A percentile compares a stretch with the other conserved stretches of the same genome.
Evolutionary conservation across 1,140 invertebrate species (phyloP).

Genomic region (Heliconius nattereri): DNA sequence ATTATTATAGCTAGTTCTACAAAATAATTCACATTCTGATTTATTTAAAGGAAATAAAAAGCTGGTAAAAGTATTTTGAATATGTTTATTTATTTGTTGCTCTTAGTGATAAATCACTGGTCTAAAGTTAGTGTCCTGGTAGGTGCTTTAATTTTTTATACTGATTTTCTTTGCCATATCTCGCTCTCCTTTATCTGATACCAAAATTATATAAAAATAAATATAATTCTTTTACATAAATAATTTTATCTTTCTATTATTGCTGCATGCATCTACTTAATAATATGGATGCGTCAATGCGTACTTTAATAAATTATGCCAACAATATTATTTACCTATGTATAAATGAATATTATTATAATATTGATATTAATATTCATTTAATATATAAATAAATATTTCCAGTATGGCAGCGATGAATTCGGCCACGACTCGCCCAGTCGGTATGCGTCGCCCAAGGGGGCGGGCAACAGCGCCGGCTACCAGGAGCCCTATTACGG

Average conservation of each 20-base stretch:
- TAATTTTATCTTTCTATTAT: not conserved
- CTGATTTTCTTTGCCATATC: too few relatives aligned
- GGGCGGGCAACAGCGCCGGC: constrained; percentile 73
- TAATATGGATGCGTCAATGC: too few relatives aligned
- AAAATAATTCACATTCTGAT: too few relatives aligned
- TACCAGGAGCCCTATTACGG: constrained; percentile 83
- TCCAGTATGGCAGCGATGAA: constrained; percentile 93
- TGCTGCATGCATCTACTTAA: too few relatives aligned
- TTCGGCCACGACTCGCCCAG: constrained; percentile 90
- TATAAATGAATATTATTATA: too few relatives aligned
- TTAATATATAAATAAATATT: not conserved
- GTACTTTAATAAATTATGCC: not conserved
- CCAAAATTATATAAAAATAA: too few relatives aligned
- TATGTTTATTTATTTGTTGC: not conserved
- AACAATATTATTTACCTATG: not conserved
- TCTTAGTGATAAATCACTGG: not conserved
- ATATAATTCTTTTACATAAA: not conserved
- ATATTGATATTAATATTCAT: too few relatives aligned
- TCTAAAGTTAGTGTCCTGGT: not conserved
- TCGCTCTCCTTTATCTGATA: too few relatives aligned
- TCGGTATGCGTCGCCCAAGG: constrained; percentile 92
- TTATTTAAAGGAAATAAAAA: too few relatives aligned
- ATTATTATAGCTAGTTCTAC: too few relatives aligned
- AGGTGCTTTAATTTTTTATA: too few relatives aligned
- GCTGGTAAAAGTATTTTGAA: too few relatives aligned